Evolutionary conservation across 2,797 vertebrate species (phyloP).

Genomic region (Prionace glauca): DNA sequence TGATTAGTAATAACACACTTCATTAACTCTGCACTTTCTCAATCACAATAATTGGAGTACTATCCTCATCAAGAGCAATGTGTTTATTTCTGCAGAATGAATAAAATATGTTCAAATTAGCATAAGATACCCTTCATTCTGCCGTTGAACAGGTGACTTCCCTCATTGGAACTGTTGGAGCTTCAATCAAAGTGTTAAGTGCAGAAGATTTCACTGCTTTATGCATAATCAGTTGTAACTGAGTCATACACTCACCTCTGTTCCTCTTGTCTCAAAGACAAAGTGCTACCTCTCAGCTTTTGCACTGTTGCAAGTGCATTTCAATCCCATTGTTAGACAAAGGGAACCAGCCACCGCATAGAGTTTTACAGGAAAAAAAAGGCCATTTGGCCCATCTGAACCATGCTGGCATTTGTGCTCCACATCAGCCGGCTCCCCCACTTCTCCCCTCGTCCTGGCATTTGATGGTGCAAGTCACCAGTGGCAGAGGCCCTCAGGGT

Average conservation of each 20-base stretch:
- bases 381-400: neutral
- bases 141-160: conserved; percentile 51
- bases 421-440: neutral
- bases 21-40: conserved; percentile 59
- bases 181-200: conserved; percentile 60
- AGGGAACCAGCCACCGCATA: neutral
- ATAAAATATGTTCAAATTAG: conserved; percentile 53
- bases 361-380: neutral
- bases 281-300: neutral
- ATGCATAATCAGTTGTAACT: conserved; percentile 51
- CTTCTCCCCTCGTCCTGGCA: no score
- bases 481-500: neutral
- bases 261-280: neutral
- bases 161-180: conserved; percentile 60
- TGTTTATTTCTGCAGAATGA: conserved; percentile 53
- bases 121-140: conserved; percentile 50
- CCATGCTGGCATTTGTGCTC: neutral
- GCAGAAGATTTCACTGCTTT: conserved; percentile 50
- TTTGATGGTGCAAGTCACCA: neutral
- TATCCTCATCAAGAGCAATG: conserved; percentile 49
- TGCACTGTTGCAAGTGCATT: neutral
- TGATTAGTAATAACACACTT: conserved; percentile 58
- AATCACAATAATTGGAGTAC: conserved; percentile 58
- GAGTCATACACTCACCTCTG: conserved; percentile 43
- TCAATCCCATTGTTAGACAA: neutral